Base-by-base conservation (phyloP, 2,113 vertebrate genomes). In the Nanorana parkeri region DNA sequence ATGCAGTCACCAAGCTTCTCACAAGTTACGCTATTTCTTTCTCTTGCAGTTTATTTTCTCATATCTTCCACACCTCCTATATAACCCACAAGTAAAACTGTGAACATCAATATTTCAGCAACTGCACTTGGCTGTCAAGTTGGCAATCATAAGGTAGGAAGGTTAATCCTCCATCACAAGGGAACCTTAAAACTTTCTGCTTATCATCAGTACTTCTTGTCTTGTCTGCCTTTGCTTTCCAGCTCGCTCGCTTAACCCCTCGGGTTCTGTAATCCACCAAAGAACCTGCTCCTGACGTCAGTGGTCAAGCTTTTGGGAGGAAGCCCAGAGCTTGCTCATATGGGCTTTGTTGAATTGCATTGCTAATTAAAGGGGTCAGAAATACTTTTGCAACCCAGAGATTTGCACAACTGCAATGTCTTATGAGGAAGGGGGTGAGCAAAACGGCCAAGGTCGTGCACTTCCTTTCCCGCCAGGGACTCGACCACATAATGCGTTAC, bases 111-210 rank as follows among this genome's bases (percentile, higher is more conserved):
- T 7, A 55, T 81, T 81, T 73, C 47, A 47, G 55, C 67, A 26
- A 63, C 55, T 71, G 17, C 13, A 17, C 47, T 73, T 32, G 24
- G 36, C 67, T 63, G 78, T 80, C 67, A 61, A n/a, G 17, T 68
- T 73, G 60, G 79, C 68, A 65, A 81, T 51, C 41, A 54, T 19
- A 65, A 73, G 68, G 68, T 73, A 73, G 71, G 79, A 64, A 81
- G 79, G 79, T 81, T 81, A 81, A 81, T 81, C 68, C 68, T 81
- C 7, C 5, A 65, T 64, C 79, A 36, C 79, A 64, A 47, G 79
- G 79, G 79, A 73, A 55, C 68, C 32, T 26, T 73, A 73, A 81
- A 81, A 61, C 68, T 55, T 73, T 73, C 68, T 73, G 60, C 68
- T 65, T 41, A 73, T 73, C 65, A 58, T 72, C 68, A 72, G 56